Evolutionary conservation across 2,113 vertebrate species (phyloP), one percentile per base, ranked within the genome.

Genomic region (Myotis davidii): DNA sequence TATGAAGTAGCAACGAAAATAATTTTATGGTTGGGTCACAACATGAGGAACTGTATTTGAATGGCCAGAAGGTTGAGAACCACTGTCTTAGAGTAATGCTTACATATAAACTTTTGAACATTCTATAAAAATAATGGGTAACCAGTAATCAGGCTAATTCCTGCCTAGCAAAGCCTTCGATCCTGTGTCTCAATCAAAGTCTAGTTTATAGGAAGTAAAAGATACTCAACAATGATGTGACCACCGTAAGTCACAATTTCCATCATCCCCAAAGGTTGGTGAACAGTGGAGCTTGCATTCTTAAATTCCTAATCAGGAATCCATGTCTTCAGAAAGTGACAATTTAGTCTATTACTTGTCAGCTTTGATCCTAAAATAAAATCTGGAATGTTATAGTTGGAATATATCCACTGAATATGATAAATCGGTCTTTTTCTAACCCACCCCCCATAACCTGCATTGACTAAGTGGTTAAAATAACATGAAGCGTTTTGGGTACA

Each of bases 321-420:
- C 67, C 11, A 6, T 77, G 25, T 78, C 90, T 93, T 61, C 39
- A 69, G 34, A 67, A 88, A 92, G 32, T 81, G 65, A 61, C 76
- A 85, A 0, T 74, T 91, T n/a, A 56, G 54, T 48, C 67, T 85
- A 48, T 76, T 83, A 0, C 52, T 91, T 79, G 65, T 83, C 92
- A 87, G 64, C 65, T 94, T 93, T 87, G 83, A 74, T 86, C 87
- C 42, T 56, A 64, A 54, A 92, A 91, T 97, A 89, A 95, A 95
- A 91, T 91, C 79, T 50, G 16, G 61, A 64, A 50, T 78, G n/a
- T 90, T 88, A 50, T 25, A 32, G n/a, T 82, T 77, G 59, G 45
- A 91, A 83, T 42, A 95, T 5, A 69, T 29, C 76, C 1, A 34
- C 39, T 59, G 48, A 77, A 50, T 37, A 42, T 42, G 32, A 12